Conservation (phyloP, 2,888 invertebrate genomes). For the Archips crataeganus region DNA sequence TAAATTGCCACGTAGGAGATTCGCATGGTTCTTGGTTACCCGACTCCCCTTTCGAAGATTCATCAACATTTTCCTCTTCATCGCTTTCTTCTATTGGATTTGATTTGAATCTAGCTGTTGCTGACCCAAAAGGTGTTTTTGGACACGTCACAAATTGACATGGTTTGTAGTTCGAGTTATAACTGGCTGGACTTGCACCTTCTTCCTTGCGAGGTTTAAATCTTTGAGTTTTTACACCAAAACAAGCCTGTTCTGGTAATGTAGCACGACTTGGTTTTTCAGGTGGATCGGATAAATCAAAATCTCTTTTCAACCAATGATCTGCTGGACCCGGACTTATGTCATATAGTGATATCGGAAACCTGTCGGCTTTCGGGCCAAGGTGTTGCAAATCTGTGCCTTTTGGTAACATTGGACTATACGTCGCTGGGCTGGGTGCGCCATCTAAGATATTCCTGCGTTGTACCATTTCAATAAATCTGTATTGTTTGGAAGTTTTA, state of each 20-base stretch:
- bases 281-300: conserved; percentile 58
- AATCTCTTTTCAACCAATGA: conserved; percentile 64
- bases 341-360: conserved; percentile 50
- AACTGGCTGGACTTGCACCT: conserved; percentile 70
- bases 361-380: conserved; percentile 66
- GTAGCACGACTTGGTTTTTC: conserved; percentile 55
- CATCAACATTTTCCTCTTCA: conserved; percentile 45
- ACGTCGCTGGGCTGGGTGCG: conserved; percentile 67
- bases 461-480: conserved; percentile 72
- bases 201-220: conserved; percentile 59
- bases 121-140: conserved; percentile 64
- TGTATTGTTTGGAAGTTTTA: conserved; percentile 65
- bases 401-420: conserved; percentile 60
- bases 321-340: conserved; percentile 66
- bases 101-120: conserved; percentile 63
- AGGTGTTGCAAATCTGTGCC: conserved; percentile 53
- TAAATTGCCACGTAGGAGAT: conserved; percentile 67
- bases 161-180: conserved; percentile 51
- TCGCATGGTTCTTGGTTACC: conserved; percentile 47
- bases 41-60: conserved; percentile 25
- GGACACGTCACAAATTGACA: conserved; percentile 58
- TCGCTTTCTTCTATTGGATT: conserved; percentile 41
- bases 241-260: conserved; percentile 62
- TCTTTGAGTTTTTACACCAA: conserved; percentile 66
- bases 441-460: conserved; percentile 60